phyloP scores from a whole-genome alignment of 1,140 invertebrate genomes.

The Drosophila trapezifrons region DNA sequence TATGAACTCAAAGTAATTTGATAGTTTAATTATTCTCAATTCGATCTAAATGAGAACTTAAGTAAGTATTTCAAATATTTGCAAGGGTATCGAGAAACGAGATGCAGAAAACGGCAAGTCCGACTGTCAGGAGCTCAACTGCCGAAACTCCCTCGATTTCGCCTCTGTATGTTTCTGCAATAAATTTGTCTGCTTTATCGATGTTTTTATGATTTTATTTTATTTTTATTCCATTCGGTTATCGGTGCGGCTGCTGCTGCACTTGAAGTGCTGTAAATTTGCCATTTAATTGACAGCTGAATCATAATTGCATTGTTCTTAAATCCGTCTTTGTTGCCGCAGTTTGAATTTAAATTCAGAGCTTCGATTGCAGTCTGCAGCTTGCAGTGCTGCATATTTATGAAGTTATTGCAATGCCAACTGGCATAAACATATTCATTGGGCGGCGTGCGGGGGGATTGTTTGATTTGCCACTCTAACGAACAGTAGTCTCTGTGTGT shows the following conservation, averaged over 20 bases:
- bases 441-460: conserved; percentile 14
- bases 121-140: conserved; percentile 31
- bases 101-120: background rate
- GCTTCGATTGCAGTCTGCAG: conserved; percentile 22
- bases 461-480: conserved; percentile 55
- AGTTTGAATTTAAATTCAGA: conserved; percentile 49
- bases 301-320: conserved; percentile 54
- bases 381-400: conserved; percentile 41
- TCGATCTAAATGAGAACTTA: too few relatives aligned
- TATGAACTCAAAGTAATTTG: too few relatives aligned
- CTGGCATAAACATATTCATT: conserved; percentile 57
- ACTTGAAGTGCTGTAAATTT: conserved; percentile 56
- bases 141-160: conserved; percentile 11
- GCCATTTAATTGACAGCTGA: conserved; percentile 55
- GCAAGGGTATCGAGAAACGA: background rate
- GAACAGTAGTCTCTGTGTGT: conserved; percentile 25
- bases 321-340: conserved; percentile 34
- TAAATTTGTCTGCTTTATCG: conserved; percentile 56
- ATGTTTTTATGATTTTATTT: conserved; percentile 59
- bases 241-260: conserved; percentile 2
- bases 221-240: conserved; percentile 30
- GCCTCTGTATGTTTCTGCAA: conserved; percentile 43
- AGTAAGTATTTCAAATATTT: too few relatives aligned
- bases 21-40: too few relatives aligned
- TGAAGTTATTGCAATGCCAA: conserved; percentile 58